Conservation (phyloP, 2,888 invertebrate genomes). For the Coleophora flavipennella region DNA sequence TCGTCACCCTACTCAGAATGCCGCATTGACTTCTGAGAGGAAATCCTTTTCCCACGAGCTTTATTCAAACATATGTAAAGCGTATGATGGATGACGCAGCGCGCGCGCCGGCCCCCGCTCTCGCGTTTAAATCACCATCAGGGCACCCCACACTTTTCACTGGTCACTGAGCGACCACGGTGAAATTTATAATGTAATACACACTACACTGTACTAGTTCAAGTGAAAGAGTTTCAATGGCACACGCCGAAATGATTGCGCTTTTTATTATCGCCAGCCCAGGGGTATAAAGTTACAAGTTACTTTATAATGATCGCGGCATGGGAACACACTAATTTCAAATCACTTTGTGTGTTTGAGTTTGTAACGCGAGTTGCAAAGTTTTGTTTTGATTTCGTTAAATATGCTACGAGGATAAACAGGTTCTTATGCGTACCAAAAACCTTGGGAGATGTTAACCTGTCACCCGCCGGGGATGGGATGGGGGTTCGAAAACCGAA, state of each 20-base stretch:
- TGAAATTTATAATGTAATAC: conserved; percentile 67
- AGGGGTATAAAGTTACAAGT: conserved; percentile 44
- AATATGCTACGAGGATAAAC: conserved; percentile 33
- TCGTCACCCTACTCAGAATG: conserved; percentile 50
- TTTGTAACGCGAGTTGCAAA: conserved; percentile 30
- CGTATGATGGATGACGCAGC: conserved; percentile 69
- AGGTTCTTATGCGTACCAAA: conserved; percentile 30
- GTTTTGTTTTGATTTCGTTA: conserved; percentile 27
- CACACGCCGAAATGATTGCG: conserved; percentile 61
- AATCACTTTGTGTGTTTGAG: conserved; percentile 26
- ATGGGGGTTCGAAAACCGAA: not conserved
- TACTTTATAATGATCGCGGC: conserved; percentile 10
- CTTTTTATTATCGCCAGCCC: conserved; percentile 51
- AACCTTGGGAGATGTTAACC: conserved; percentile 25
- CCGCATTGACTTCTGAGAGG: conserved; percentile 68
- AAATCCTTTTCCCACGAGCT: conserved; percentile 74
- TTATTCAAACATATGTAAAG: conserved; percentile 75
- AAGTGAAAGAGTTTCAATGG: conserved; percentile 52
- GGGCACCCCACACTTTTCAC: conserved; percentile 55
- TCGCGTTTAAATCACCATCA: conserved; percentile 68
- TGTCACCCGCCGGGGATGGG: conserved; percentile 5
- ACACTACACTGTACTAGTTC: conserved; percentile 28
- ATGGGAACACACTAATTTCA: conserved; percentile 8
- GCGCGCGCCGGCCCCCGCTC: conserved; percentile 37
- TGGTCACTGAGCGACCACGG: conserved; percentile 53